Percentiles rank a stretch among this genome's conserved stretches.
phyloP scores from a whole-genome alignment of 2,113 vertebrate species.

The Nipponia nippon region DNA sequence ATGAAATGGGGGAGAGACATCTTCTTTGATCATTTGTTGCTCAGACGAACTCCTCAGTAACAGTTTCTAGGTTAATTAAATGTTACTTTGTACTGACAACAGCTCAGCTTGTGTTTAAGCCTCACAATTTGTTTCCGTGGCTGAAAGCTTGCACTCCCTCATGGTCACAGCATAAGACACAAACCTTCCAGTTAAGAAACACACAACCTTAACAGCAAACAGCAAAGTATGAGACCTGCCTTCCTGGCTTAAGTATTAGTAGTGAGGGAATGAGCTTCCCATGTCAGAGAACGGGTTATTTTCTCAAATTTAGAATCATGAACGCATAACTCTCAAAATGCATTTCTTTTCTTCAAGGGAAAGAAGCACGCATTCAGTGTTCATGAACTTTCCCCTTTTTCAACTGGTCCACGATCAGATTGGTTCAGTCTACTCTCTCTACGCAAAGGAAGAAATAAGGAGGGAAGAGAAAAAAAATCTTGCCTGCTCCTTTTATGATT shows the following conservation, averaged over 20 bases:
- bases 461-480: background rate
- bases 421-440: background rate
- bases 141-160: background rate
- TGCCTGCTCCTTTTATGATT: background rate
- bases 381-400: background rate
- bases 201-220: background rate
- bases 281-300: background rate
- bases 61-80: conserved; percentile 11
- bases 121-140: background rate
- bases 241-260: background rate
- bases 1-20: background rate
- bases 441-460: background rate
- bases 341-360: background rate
- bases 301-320: background rate
- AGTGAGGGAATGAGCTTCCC: background rate
- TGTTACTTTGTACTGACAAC: background rate
- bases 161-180: background rate
- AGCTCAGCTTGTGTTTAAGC: background rate
- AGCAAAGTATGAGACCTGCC: background rate
- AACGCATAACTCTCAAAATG: background rate
- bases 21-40: conserved; percentile 17
- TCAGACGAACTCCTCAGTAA: conserved; percentile 3
- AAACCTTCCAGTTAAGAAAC: background rate
- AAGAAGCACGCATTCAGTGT: background rate
- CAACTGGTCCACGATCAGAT: background rate